phyloP scores from a whole-genome alignment of 2,888 invertebrate species.

The Andrena haemorrhoa region DNA sequence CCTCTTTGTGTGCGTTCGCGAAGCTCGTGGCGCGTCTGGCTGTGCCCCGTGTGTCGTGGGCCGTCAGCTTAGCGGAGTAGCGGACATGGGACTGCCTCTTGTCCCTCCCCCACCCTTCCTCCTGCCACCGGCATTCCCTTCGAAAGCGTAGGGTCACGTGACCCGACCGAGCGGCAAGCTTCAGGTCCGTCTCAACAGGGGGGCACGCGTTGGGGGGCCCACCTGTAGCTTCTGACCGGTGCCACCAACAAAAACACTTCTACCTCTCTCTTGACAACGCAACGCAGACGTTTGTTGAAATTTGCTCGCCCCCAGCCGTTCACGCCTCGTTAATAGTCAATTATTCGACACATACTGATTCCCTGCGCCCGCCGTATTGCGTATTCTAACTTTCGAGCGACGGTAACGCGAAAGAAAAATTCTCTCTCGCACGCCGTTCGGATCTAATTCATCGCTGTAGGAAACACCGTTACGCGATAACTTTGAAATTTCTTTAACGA shows the following conservation, averaged over 20 bases:
- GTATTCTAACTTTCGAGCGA: too few species aligned
- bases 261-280: background rate
- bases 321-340: conserved; percentile 19
- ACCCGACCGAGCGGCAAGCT: conserved; percentile 64
- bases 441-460: background rate
- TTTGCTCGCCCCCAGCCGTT: conserved; percentile 17
- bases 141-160: conserved; percentile 75
- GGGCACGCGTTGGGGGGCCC: conserved; percentile 72
- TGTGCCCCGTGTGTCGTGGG: conserved; percentile 34
- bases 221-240: conserved; percentile 78
- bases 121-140: conserved; percentile 64
- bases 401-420: background rate
- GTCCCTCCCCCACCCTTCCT: conserved; percentile 62
- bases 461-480: background rate
- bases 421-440: background rate
- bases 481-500: too few species aligned
- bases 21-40: conserved; percentile 59
- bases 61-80: conserved; percentile 62
- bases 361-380: too few species aligned
- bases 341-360: background rate
- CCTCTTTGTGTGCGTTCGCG: conserved; percentile 54
- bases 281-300: background rate
- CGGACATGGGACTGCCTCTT: conserved; percentile 63
- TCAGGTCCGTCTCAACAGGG: conserved; percentile 74
- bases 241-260: conserved; percentile 37